Conservation (phyloP, 2,113 vertebrate genomes). For the Rhegmatorhina hoffmannsi region DNA sequence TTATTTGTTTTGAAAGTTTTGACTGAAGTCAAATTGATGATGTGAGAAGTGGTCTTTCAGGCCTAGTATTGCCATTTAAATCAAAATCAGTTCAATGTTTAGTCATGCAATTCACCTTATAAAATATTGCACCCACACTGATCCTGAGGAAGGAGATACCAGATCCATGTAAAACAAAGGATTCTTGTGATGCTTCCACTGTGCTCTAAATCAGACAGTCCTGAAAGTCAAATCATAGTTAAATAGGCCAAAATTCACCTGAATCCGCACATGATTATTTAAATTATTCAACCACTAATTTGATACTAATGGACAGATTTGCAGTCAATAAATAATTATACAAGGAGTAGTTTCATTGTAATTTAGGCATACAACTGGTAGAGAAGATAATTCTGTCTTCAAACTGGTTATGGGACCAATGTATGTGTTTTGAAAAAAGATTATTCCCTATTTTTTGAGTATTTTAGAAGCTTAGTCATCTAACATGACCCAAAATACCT, state of each 20-base stretch:
- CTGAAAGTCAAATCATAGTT: neutral
- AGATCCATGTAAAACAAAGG: neutral
- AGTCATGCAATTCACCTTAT: neutral
- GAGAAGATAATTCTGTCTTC: neutral
- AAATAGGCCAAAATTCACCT: neutral
- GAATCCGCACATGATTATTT: neutral
- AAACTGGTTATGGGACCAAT: neutral
- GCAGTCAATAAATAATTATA: neutral
- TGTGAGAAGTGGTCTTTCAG: neutral
- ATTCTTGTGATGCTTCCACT: neutral
- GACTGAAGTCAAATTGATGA: neutral
- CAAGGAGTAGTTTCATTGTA: neutral
- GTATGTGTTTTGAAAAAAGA: neutral
- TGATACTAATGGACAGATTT: neutral
- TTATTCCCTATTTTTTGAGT: neutral
- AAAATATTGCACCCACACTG: neutral
- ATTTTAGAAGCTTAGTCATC: neutral
- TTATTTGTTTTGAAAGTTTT: neutral
- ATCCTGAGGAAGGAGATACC: neutral
- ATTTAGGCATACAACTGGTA: rapidly evolving
- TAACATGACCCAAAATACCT: neutral
- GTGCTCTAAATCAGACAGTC: neutral
- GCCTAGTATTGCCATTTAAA: neutral
- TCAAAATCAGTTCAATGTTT: neutral
- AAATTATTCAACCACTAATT: neutral